A percentile compares a stretch with the other conserved stretches of the same genome.
These are phyloP conservation scores for Oreochromis grahami DNA, from an alignment of 2,797 vertebrate species.

Conservation along the genomic window DNA sequence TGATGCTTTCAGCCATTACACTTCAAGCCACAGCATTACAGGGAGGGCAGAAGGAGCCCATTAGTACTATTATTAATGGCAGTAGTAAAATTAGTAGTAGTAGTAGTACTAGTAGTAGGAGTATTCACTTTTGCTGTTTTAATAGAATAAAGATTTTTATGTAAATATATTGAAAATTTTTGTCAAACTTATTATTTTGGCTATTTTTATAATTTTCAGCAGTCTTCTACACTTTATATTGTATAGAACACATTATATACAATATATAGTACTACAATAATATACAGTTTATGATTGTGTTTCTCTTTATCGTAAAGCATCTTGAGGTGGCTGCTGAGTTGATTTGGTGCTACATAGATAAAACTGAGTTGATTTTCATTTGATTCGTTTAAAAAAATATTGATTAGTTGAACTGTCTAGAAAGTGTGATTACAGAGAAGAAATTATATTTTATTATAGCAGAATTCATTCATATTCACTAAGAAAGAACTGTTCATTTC, in stretches of 20 bases:
- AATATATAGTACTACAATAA: neutral
- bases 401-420: neutral
- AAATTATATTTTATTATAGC: neutral
- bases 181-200: neutral
- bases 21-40: neutral
- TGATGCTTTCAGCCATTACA: neutral
- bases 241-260: neutral
- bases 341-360: neutral
- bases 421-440: neutral
- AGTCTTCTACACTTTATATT: neutral
- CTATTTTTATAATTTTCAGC: neutral
- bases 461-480: neutral
- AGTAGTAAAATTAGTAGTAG: neutral
- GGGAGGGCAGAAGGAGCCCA: neutral
- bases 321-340: neutral
- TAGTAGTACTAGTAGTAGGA: neutral
- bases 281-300: neutral
- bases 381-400: neutral
- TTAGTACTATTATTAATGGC: neutral
- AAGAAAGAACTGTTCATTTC: neutral
- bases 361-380: neutral
- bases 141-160: neutral
- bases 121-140: neutral
- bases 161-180: fast-evolving
- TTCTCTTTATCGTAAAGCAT: neutral